phyloP scores from a whole-genome alignment of 2,888 invertebrate genomes.

The Dolichopus griseipennis region DNA sequence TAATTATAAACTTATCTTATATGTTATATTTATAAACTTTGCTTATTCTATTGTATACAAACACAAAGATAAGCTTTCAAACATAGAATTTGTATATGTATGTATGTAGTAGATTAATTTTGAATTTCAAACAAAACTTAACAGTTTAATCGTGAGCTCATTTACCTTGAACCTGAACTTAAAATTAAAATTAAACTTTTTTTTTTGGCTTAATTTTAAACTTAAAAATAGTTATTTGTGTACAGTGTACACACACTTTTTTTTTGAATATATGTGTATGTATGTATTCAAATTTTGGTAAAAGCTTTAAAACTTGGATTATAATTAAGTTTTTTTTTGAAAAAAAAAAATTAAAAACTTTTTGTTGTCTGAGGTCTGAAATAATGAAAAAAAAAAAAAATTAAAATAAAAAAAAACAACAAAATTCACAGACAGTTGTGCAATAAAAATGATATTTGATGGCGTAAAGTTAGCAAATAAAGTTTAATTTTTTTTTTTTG shows the following conservation, averaged over 20 bases:
- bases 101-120: no score
- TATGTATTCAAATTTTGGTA: not conserved
- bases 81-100: no score
- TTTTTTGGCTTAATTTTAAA: not conserved
- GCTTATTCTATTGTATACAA: no score
- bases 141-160: slow-evolving; percentile 6
- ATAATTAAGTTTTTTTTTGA: not conserved
- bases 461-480: not conserved
- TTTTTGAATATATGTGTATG: no score
- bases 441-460: not conserved
- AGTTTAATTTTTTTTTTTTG: no score
- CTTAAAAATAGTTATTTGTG: not conserved
- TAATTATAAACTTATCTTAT: no score
- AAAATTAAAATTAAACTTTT: not conserved
- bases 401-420: not conserved
- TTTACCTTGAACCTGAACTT: slow-evolving; percentile 6
- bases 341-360: not conserved
- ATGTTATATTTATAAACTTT: no score
- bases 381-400: not conserved
- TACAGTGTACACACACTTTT: not conserved
- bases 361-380: slow-evolving; percentile 6
- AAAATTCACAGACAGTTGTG: slow-evolving; percentile 6
- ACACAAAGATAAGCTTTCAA: no score
- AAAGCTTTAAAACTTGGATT: not conserved
- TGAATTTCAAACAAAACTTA: not conserved